Base-by-base conservation (phyloP, 2,797 vertebrate genomes). In the Fundulus diaphanus region DNA sequence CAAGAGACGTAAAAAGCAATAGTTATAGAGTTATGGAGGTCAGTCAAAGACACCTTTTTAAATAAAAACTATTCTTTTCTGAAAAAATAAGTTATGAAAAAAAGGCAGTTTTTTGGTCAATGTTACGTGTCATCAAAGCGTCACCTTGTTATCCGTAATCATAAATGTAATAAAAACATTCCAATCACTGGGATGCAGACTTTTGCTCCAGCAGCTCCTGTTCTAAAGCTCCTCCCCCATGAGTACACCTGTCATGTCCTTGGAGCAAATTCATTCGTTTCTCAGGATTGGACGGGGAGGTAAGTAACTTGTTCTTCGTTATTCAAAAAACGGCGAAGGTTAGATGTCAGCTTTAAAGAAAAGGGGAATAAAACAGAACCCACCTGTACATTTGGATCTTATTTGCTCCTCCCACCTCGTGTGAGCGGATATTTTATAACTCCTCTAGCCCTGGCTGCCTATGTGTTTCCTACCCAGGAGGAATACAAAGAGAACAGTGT, bases 241-340 rank as follows among this genome's bases (percentile, higher is more conserved):
- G n/a, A n/a, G 35, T 72, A 48, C 70, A 86, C 80, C 76, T 85
- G 70, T 49, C 35, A 76, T 72, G 42, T 56, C 63, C 22, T 57
- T 18, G 6, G 7, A 68, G 7, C n/a, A 20, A 2, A 13, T 24
- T 63, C 56, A 63, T 44, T 33, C 5, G 24, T 56, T 54, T 51
- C 31, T 33, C 8, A 33, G 27, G 18, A 66, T 40, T 22, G 56
- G 33, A 65, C 16, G 2, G 18, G 27, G 31, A 31, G 73, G 70
- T 78, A 72, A 79, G 77, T 29, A 2, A 29, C 4, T 11, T 11
- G 24, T 63, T 2, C 13, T 3, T 52, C 3, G 9, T 49, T 6
- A 40, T 31, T 1, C 8, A 13, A 59, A 35, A 31, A 31, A 33
- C n/a, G 22, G 5, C 9, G 52, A 46, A 13, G 12, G 18, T 5